Base-by-base conservation (phyloP, 2,113 vertebrate genomes). In the Rhodinocichla rosea region DNA sequence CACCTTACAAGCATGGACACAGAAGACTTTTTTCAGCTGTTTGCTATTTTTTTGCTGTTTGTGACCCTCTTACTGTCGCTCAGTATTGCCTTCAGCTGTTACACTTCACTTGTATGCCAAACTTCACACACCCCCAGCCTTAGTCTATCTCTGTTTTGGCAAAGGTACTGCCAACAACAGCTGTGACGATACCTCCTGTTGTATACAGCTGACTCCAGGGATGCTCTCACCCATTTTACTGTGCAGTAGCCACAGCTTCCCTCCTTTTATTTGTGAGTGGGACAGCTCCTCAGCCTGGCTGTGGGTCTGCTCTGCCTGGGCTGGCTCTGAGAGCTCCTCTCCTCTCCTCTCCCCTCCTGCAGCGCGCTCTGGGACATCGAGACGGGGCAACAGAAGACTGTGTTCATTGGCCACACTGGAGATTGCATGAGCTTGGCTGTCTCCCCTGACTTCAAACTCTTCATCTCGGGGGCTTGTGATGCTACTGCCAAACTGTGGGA, bases 401-500 rank as follows among this genome's bases (percentile, higher is more conserved):
- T 98, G 52, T 99, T 99, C 81, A 53, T 98, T 19, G 99, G 99
- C 56, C 99, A 99, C 95, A 98, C 99, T 1, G 99, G 99, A 44
- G 99, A 99, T 97, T 99, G 99, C 91, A 99, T 99, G 99, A 99
- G 99, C 69, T 96, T 99, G 96, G 99, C 98, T 0, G 98, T 99
- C 87, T 98, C 99, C 60, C 99, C 99, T 23, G 99, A 99, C 97
- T 99, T 98, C 94, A 99, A 99, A 33, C 98, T 98, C 53, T 99
- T 99, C 96, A 98, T 99, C 95, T 99, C 99, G 26, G 99, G 99
- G 59, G 99, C 99, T 12, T 99, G 99, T 2, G 99, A 99, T 40
- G 99, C 98, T 94, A 99, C 99, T 7, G 99, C 99, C 97, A 99
- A 99, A 96, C 98, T 99, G 94, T 99, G 99, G 99, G 99, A 99